These are phyloP conservation scores for Heteractis magnifica DNA, from an alignment of 92 coral and sea anemone species.

Conservation along the genomic window DNA sequence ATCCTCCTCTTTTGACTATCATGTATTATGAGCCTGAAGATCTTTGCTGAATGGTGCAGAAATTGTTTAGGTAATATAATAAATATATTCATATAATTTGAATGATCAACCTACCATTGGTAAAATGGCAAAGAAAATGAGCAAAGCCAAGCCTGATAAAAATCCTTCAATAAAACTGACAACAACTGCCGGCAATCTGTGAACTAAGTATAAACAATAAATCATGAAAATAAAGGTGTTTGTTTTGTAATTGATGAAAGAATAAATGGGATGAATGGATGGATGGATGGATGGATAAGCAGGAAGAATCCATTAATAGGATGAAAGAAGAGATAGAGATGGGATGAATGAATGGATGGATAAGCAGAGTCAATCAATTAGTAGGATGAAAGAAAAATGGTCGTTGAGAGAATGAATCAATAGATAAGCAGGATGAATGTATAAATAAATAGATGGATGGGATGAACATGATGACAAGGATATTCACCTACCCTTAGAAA, in stretches of 20 bases:
- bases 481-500: slow-evolving; percentile 19
- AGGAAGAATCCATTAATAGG: not conserved
- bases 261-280: not conserved
- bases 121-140: slow-evolving; percentile 80
- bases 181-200: slow-evolving; percentile 39
- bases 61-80: too few relatives aligned
- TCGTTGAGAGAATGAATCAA: not conserved
- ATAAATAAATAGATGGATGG: not conserved
- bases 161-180: slow-evolving; percentile 80
- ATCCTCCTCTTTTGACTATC: not conserved
- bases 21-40: not conserved
- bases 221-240: not conserved
- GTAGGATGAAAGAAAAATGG: not conserved
- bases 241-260: not conserved
- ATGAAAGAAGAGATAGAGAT: not conserved
- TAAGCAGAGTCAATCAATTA: not conserved
- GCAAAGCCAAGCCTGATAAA: slow-evolving; percentile 65
- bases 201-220: slow-evolving; percentile 40
- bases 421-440: not conserved
- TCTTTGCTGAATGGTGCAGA: not conserved
- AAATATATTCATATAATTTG: not conserved
- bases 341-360: not conserved
- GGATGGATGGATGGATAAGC: not conserved
- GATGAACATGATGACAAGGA: not conserved
- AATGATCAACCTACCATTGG: slow-evolving; percentile 72